Conservation (phyloP, 2,888 invertebrate species). For the Desoria tigrina region DNA sequence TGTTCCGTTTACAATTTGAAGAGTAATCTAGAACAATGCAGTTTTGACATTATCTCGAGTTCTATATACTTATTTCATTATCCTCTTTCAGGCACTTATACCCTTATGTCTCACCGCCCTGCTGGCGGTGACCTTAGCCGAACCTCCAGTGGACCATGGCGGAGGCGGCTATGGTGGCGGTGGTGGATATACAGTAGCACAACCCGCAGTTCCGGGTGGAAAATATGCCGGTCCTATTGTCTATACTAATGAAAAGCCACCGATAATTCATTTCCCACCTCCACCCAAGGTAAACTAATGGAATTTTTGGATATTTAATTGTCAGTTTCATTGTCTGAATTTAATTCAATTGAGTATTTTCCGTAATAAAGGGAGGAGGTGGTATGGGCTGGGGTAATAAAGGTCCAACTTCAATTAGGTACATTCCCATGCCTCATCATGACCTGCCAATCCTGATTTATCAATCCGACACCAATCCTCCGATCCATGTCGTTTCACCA, state of each 20-base stretch:
- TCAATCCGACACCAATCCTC: slow-evolving; percentile 55
- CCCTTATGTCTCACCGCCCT: slow-evolving; percentile 4
- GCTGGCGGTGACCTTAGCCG: slow-evolving; percentile 30
- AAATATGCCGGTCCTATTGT: slow-evolving; percentile 53
- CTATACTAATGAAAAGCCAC: slow-evolving; percentile 53
- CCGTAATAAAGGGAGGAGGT: neutral
- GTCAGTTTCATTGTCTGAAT: neutral
- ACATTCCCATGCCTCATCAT: slow-evolving; percentile 57
- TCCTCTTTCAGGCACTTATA: neutral
- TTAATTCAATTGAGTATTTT: neutral
- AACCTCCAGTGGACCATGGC: slow-evolving; percentile 36
- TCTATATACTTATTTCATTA: too few species aligned
- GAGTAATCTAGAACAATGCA: too few species aligned
- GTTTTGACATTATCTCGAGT: too few species aligned
- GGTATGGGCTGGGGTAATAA: slow-evolving; percentile 28
- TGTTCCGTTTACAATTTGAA: too few species aligned
- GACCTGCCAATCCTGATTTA: slow-evolving; percentile 57
- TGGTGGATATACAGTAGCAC: neutral
- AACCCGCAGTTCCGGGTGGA: slow-evolving; percentile 37
- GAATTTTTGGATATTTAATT: neutral
- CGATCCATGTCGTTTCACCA: slow-evolving; percentile 56
- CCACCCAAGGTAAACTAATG: slow-evolving; percentile 46
- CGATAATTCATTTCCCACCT: slow-evolving; percentile 52
- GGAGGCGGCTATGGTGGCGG: neutral
- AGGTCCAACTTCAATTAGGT: slow-evolving; percentile 54